Evolutionary conservation across 2,888 invertebrate genomes (phyloP), one percentile per base, ranked within the genome.

Genomic region (Macrosoma leucophasiata): DNA sequence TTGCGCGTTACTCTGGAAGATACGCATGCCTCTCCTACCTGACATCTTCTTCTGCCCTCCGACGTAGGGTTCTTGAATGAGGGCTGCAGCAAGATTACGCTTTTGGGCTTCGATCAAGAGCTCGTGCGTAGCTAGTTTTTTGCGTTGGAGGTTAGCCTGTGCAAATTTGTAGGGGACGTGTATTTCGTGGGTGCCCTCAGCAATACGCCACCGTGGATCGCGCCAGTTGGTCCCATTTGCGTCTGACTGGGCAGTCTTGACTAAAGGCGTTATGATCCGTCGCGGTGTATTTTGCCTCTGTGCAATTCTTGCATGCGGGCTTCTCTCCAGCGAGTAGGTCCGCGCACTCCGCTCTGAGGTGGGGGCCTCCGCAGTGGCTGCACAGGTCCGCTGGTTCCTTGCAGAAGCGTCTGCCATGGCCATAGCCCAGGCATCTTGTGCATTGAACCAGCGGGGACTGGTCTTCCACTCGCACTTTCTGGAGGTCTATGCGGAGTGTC

Each of bases 41-140:
- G n/a, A n/a, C n/a, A n/a, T n/a, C n/a, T n/a, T n/a, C n/a, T n/a
- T n/a, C n/a, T n/a, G n/a, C n/a, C n/a, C n/a, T n/a, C 55, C 58
- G 2, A 50, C 47, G 20, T 57, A 59, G 0, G 58, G 55, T 42
- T 59, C 57, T 13, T 59, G 58, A 1, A 57, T 35, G 0, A 58
- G 28, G 3, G 52, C 51, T 0, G 53, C 9, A 1, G 18, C 3
- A 0, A 36, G 9, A 0, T 29, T 25, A 1, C 6, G 24, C 4
- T 38, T 24, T n/a, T 23, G 21, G 0, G 50, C 53, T n/a, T n/a
- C n/a, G n/a, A n/a, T n/a, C n/a, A n/a, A n/a, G n/a, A 53, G 31
- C 21, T 58, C 56, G 0, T 29, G 19, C 0, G 51, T 56, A 3
- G 48, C 54, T 1, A 39, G 29, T 13, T 45, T 42, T 1, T 36